Conservation (phyloP, 1,140 invertebrate species). For the Drosophila pruinosa region DNA sequence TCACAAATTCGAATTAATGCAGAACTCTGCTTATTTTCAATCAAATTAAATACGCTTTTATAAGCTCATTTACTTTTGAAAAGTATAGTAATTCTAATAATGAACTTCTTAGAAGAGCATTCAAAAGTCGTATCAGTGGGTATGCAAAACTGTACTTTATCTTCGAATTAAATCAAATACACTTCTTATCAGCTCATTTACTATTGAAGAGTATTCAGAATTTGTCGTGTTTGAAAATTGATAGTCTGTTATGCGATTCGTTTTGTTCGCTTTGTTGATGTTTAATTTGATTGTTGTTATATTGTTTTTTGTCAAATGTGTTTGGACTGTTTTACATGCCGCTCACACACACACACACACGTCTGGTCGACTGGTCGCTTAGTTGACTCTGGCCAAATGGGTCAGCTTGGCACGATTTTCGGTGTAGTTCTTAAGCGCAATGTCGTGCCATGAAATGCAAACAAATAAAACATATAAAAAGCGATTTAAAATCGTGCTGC, state of each 20-base stretch:
- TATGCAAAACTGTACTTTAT: too few species aligned
- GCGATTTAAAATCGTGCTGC: conserved; percentile 55
- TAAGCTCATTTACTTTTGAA: too few species aligned
- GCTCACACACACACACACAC: conserved; percentile 12
- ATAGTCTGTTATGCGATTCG: conserved; percentile 6
- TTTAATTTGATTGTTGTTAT: conserved; percentile 30
- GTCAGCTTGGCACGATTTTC: conserved; percentile 58
- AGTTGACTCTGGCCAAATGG: conserved; percentile 29
- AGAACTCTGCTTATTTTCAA: too few species aligned
- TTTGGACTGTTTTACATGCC: conserved; percentile 47
- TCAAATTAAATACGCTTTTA: too few species aligned
- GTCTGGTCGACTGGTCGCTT: background rate
- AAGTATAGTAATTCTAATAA: too few species aligned
- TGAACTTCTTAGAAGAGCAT: too few species aligned
- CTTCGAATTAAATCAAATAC: too few species aligned
- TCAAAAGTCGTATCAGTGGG: too few species aligned
- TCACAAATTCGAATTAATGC: too few species aligned
- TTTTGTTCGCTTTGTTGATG: conserved; percentile 17
- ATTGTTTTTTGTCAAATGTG: conserved; percentile 36
- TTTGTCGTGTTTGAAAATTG: background rate
- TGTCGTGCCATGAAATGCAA: conserved; percentile 54
- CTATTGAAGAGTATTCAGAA: conserved; percentile 2
- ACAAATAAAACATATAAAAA: conserved; percentile 44
- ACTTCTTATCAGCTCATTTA: too few species aligned
- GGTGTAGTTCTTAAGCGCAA: conserved; percentile 57